A percentile compares a stretch with the other conserved stretches of the same genome.
These are phyloP conservation scores for Metridium senile DNA, from an alignment of 92 coral and sea anemone genomes.

Conservation along the genomic window DNA sequence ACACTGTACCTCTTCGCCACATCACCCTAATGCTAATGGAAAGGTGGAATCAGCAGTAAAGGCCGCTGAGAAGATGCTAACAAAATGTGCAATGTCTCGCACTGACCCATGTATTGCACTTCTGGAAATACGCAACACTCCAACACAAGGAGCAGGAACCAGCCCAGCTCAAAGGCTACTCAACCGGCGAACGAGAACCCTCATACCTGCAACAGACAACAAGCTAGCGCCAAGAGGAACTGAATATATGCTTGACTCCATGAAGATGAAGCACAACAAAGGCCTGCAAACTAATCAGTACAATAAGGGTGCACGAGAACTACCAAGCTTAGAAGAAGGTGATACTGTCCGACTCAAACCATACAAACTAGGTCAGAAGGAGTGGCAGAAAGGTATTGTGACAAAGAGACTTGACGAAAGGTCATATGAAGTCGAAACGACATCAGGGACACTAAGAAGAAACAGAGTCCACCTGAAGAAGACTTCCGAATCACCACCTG, in stretches of 20 bases:
- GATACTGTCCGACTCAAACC: constrained; percentile 16
- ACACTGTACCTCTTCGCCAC: neutral
- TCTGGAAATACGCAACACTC: constrained; percentile 1
- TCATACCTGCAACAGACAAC: neutral
- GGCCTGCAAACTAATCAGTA: neutral
- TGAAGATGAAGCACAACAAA: neutral
- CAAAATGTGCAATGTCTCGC: neutral
- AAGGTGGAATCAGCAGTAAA: constrained; percentile 12
- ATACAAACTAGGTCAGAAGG: constrained; percentile 18
- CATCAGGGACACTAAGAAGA: constrained; percentile 25
- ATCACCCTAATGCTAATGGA: constrained; percentile 5
- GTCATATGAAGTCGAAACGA: constrained; percentile 15
- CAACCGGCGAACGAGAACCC: constrained; percentile 18
- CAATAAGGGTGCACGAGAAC: constrained; percentile 12
- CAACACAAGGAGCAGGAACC: constrained; percentile 6
- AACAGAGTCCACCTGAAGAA: constrained; percentile 22
- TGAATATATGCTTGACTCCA: neutral
- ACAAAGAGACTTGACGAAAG: constrained; percentile 28
- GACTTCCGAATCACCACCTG: constrained; percentile 6
- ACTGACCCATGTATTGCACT: constrained; percentile 1
- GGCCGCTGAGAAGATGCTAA: constrained; percentile 3
- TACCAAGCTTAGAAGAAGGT: constrained; percentile 2
- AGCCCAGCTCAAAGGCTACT: constrained; percentile 24
- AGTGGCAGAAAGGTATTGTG: constrained; percentile 20
- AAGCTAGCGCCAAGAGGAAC: neutral